Base-by-base conservation (phyloP, 2,113 vertebrate genomes). In the Heterotilapia buettikoferi region DNA sequence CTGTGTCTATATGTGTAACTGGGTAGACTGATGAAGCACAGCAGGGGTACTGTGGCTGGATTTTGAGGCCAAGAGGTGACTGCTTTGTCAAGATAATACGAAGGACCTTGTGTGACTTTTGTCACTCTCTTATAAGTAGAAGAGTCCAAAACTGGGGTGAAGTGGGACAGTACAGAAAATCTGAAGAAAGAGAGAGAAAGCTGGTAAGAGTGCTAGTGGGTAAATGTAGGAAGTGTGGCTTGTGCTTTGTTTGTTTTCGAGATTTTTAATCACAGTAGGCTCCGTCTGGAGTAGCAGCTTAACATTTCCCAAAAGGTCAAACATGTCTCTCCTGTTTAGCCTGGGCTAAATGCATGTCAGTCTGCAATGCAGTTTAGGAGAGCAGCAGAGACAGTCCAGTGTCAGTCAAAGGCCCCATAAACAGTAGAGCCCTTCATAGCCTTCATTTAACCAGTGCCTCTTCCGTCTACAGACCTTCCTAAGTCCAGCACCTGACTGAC, bases 241-340 rank as follows among this genome's bases (percentile, higher is more conserved):
- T n/a, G 26, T 82, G 21, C 86, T 80, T 90, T 71, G n/a, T 88
- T 84, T 83, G 31, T 47, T 84, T 78, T 84, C 16, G 38, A 57
- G 80, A 82, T 90, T 59, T 92, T 90, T 91, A 92, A 92, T 90
- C 90, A 87, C 71, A 83, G 54, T 24, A 82, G 83, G 82, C 84
- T 78, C 45, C 11, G 43, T 53, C 82, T 73, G 86, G 40, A 5
- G 68, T 80, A 86, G 89, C 84, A 82, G 84, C 79, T 71, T 90
- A 88, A 92, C 89, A 93, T 94, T 93, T 94, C 50, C 61, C 19
- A 2, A 94, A 95, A 95, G 93, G 95, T 94, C 93, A 94, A 84
- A 59, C 66, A 7, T 71, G 91, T 94, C 92, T 91, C 66, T 73
- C 54, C 85, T 85, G 89, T 82, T 94, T 92, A 90, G 84, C 59